A percentile compares a stretch with the other conserved stretches of the same genome.
Conservation (phyloP, 2,113 vertebrate genomes). For the Craseonycteris thonglongyai region DNA sequence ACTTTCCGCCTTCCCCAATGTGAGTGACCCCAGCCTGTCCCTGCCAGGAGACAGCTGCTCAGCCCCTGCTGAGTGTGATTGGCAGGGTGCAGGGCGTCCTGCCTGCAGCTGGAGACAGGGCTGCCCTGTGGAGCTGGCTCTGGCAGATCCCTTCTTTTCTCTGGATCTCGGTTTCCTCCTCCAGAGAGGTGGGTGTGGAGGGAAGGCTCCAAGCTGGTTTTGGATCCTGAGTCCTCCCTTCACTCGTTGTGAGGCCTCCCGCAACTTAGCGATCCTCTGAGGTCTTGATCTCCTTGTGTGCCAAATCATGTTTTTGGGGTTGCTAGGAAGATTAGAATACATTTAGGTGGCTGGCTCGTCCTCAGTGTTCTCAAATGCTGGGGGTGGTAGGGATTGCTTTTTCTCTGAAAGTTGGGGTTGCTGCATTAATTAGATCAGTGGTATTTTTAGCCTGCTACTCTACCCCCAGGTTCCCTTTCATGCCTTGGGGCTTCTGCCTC, state of each 20-base stretch:
- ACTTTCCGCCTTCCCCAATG: neutral
- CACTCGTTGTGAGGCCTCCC: neutral
- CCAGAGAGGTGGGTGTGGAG: neutral
- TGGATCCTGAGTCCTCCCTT: neutral
- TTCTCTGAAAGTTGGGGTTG: neutral
- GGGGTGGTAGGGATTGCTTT: neutral
- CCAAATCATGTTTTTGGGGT: rapidly evolving
- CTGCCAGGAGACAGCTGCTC: neutral
- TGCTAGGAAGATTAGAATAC: neutral
- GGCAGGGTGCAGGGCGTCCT: neutral
- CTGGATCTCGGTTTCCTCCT: neutral
- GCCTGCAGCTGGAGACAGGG: neutral
- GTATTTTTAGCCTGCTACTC: neutral
- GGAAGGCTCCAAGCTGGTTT: neutral
- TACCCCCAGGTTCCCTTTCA: neutral
- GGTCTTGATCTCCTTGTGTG: neutral
- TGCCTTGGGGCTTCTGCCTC: neutral
- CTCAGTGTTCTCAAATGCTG: rapidly evolving
- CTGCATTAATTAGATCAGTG: neutral
- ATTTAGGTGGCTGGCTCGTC: neutral
- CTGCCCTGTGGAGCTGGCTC: neutral
- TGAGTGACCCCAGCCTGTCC: neutral
- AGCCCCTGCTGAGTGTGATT: too few species aligned
- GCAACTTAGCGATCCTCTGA: neutral
- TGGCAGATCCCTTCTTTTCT: neutral